Base-by-base conservation (phyloP, 2,797 vertebrate species). In the Peromyscus aztecus region DNA sequence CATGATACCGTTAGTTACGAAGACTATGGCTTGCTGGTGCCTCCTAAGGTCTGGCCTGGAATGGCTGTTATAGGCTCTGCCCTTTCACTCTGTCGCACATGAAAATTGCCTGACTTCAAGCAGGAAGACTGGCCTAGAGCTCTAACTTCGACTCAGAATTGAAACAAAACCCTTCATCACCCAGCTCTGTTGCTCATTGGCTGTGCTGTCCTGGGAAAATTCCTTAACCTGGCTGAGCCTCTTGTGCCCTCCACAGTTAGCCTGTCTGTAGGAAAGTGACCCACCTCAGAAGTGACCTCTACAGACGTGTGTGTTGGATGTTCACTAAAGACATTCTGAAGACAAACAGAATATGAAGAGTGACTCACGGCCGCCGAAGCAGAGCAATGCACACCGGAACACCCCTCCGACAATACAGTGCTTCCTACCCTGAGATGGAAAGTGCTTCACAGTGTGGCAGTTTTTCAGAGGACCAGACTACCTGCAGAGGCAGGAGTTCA, bases 51-150 rank as follows among this genome's bases (percentile, higher is more conserved):
- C 75, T 59, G 16, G 16, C 0, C 90, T 27, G 31, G 57, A 23
- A 63, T 46, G 82, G 27, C 11, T 31, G 46, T 37, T 9, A 0
- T 2, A 6, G 1, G 0, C 16, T 21, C 59, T 61, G 17, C 52
- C 14, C 7, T 13, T 73, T 63, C 1, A 3, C 4, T 43, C 2
- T 0, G 2, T 31, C 27, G 6, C 10, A 7, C 10, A 2, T 7
- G 0, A 16, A 49, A 17, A 43, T n/a, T n/a, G 8, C 67, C 75
- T 14, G 8, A 14, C 2, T 19, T 0, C 65, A 65, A n/a, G 13
- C 6, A 4, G 34, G 46, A 55, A 57, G 37, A 11, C 17, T 1
- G 4, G 19, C 37, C 13, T 1, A 13, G 34, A 77, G n/a, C 71
- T 61, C 84, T 14, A 3, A 34, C 6, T n/a, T 14, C 4, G 61